phyloP scores from a whole-genome alignment of 2,113 vertebrate genomes.

The Melierax canorus region DNA sequence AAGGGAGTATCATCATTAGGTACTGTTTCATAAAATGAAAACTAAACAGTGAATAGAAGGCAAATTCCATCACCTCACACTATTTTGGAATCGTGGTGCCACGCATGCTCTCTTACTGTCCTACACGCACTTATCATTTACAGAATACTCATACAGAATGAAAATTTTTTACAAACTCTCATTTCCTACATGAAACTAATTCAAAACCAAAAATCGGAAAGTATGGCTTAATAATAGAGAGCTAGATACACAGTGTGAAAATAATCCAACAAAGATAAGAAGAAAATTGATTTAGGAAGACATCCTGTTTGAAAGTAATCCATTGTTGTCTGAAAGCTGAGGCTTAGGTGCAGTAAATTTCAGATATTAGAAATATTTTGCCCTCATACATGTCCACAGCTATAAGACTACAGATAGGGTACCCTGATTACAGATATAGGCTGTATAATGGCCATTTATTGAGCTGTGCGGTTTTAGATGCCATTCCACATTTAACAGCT shows the following conservation, averaged over 20 bases:
- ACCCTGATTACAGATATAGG: neutral
- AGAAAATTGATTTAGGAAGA: neutral
- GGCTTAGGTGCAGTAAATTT: neutral
- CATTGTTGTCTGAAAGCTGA: neutral
- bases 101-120: neutral
- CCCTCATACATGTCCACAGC: neutral
- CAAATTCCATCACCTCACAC: neutral
- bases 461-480: constrained; percentile 35
- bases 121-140: neutral
- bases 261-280: neutral
- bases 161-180: neutral
- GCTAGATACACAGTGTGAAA: neutral
- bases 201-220: neutral
- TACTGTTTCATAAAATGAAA: neutral
- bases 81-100: neutral
- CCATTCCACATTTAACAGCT: constrained; percentile 52
- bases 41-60: neutral
- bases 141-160: neutral
- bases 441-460: constrained; percentile 5
- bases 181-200: neutral
- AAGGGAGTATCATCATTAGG: neutral
- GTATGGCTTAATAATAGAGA: neutral
- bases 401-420: neutral
- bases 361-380: neutral
- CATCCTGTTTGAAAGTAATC: neutral